Evolutionary conservation across 2,888 invertebrate genomes (phyloP), one percentile per base, ranked within the genome.

Genomic region (Volucella zonaria): DNA sequence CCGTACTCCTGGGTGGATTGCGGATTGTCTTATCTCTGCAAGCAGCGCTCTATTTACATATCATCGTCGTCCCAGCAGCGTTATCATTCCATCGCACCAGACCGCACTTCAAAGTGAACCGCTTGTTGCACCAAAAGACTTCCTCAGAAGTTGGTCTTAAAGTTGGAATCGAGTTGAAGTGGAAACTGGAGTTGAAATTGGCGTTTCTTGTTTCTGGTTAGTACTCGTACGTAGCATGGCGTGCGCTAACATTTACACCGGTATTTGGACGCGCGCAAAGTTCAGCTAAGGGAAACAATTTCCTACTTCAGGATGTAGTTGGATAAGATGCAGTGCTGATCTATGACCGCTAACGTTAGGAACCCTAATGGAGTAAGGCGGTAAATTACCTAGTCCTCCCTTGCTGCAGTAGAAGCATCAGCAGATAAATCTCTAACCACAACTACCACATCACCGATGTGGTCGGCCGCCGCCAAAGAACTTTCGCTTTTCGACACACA

Each of bases 291-390:
- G 38, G 40, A 68, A 75, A 80, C 56, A 56, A 51, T 51, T 47
- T 54, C 12, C 38, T 10, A 43, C 43, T 45, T 15, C n/a, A 14
- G 59, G 58, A 66, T 45, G 73, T 73, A 58, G 10, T 31, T 18
- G 75, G 70, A 77, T 82, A 82, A 82, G 77, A 82, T 73, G 47
- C 71, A 67, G 76, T 76, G 62, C 66, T 82, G 79, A 82, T 82
- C 82, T 82, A 73, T 82, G 82, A 82, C 82, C 82, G 79, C 79
- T 66, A 68, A 74, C 82, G 79, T 82, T 58, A 74, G 79, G 64
- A 68, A 82, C 62, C 73, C 74, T 79, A 82, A 82, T 82, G 82
- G 68, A 79, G 68, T 64, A 74, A 82, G 74, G 68, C 82, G 82
- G 79, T 82, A 82, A 79, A 82, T 82, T 82, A 79, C 68, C 68